Percentiles rank a stretch among this genome's conserved stretches.
phyloP scores from a whole-genome alignment of 1,140 invertebrate species.

The Armadillidium nasatum region DNA sequence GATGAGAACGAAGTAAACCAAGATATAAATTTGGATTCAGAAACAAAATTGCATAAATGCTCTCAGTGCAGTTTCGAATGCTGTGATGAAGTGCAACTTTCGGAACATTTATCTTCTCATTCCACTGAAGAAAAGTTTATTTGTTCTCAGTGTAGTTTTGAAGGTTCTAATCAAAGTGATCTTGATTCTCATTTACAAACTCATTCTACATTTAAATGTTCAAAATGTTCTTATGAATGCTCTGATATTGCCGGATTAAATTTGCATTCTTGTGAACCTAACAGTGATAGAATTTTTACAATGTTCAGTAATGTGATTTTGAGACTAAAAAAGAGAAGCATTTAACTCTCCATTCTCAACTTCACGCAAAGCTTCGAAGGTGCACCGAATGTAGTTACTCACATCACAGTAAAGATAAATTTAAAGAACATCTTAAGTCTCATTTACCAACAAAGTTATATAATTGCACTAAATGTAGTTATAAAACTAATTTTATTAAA shows the following conservation, averaged over 20 bases:
- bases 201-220: background rate
- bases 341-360: background rate
- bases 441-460: background rate
- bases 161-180: background rate
- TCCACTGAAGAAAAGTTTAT: background rate
- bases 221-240: background rate
- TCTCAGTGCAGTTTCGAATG: background rate
- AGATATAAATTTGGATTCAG: background rate
- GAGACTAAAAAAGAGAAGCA: background rate
- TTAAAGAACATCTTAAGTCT: background rate
- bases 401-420: background rate
- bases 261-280: background rate
- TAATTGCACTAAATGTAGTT: background rate
- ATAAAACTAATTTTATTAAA: background rate
- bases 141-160: background rate
- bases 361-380: background rate
- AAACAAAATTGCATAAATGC: background rate
- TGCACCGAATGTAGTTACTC: background rate
- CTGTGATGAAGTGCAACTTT: background rate
- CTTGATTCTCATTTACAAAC: background rate
- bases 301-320: background rate
- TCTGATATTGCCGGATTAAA: background rate
- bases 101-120: background rate
- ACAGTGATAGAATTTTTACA: background rate
- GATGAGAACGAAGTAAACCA: too few relatives aligned